Evolutionary conservation across 2,888 invertebrate species (phyloP).

Genomic region (Fragum sueziense): DNA sequence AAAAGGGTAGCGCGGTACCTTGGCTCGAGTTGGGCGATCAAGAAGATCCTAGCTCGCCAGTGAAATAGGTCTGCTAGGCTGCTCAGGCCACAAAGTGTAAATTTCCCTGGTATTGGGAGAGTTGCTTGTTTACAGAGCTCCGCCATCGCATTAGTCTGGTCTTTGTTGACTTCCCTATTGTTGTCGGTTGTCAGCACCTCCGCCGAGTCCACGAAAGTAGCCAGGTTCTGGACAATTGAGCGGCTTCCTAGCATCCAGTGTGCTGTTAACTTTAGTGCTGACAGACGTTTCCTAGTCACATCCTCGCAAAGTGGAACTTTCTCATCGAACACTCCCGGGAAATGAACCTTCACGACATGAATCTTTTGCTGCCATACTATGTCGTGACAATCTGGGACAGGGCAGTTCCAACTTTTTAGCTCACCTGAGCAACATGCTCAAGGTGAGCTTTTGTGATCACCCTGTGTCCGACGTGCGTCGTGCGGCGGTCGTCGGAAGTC

Average conservation of each 20-base stretch:
- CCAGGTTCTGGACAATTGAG: not conserved
- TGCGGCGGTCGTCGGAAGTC: no score
- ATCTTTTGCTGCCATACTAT: not conserved
- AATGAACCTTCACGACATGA: not conserved
- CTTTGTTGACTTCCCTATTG: not conserved
- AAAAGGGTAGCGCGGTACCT: not conserved
- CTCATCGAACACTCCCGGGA: not conserved
- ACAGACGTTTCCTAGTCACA: not conserved
- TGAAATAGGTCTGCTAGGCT: conserved; percentile 4
- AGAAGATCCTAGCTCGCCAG: not conserved
- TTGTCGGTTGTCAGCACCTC: not conserved
- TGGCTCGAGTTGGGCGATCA: conserved; percentile 4
- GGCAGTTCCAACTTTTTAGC: not conserved
- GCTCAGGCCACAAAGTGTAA: not conserved
- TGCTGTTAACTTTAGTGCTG: not conserved
- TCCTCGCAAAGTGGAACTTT: not conserved
- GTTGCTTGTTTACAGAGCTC: not conserved
- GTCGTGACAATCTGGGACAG: not conserved
- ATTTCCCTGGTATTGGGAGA: not conserved
- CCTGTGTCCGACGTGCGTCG: no score
- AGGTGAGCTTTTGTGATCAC: no score
- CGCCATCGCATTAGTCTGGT: not conserved
- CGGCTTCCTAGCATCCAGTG: not conserved
- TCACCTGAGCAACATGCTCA: no score
- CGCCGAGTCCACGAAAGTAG: not conserved